Evolutionary conservation across 2,113 vertebrate species (phyloP).

Genomic region (Bubalus kerabau): DNA sequence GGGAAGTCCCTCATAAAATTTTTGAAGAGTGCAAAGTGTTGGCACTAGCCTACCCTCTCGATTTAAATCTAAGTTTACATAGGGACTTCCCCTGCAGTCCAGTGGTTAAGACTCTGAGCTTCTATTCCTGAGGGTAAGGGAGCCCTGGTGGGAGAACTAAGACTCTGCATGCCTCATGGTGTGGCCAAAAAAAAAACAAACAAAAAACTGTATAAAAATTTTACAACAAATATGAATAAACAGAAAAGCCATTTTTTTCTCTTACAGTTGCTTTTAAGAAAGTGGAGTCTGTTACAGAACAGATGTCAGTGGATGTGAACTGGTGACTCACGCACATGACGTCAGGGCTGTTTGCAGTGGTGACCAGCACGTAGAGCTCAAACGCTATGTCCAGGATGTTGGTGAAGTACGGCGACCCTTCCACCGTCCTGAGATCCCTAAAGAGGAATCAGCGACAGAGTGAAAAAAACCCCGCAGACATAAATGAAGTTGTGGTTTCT

Average conservation of each 20-base stretch:
- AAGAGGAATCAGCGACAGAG: constrained; percentile 4
- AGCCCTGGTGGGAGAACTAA: neutral
- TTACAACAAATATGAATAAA: neutral
- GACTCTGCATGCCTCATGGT: neutral
- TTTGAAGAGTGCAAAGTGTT: neutral
- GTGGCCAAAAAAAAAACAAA: neutral
- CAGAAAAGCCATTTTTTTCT: neutral
- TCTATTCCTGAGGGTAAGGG: neutral
- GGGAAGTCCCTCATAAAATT: neutral
- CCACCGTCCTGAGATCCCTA: constrained; percentile 85
- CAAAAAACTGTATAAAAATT: neutral
- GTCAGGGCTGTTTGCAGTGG: constrained; percentile 93
- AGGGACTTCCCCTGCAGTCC: neutral
- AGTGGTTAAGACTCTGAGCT: neutral
- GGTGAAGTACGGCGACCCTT: constrained; percentile 88
- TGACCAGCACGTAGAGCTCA: constrained; percentile 94
- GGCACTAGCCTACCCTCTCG: neutral
- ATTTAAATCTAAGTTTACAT: neutral
- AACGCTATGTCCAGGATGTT: constrained; percentile 89
- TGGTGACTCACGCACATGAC: constrained; percentile 85
- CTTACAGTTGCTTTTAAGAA: neutral
- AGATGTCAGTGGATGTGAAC: accelerated
- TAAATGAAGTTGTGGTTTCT: neutral
- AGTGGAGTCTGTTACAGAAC: neutral
- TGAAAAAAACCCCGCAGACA: neutral